Evolutionary conservation across 2,113 vertebrate genomes (phyloP).

Genomic region (Indri indri): DNA sequence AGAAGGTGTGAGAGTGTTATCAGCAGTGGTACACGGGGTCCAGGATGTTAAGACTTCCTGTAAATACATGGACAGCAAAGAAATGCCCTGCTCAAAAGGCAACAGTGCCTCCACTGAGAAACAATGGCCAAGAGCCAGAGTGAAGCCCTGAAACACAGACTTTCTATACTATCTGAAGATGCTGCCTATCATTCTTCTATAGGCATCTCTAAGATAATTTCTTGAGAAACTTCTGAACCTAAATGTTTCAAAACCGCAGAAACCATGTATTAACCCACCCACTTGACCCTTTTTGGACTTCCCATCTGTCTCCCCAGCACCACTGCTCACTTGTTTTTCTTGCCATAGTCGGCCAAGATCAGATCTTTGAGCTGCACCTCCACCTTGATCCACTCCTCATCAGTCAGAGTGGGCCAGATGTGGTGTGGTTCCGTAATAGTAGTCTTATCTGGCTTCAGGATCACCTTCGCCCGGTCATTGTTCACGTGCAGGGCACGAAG

Average conservation of each 20-base stretch:
- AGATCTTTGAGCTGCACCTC: constrained; percentile 99
- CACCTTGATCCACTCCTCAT: constrained; percentile 99
- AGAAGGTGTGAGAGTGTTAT: not conserved
- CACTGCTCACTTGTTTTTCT: constrained; percentile 97
- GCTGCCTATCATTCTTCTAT: not conserved
- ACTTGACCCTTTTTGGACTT: not conserved
- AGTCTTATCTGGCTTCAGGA: constrained; percentile 98
- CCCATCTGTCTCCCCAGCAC: not conserved
- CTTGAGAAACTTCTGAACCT: not conserved
- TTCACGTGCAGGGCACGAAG: constrained; percentile 97
- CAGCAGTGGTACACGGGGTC: not conserved
- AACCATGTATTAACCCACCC: not conserved
- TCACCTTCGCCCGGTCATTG: constrained; percentile 98
- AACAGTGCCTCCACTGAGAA: not conserved
- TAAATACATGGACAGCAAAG: not conserved
- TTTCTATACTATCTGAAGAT: not conserved
- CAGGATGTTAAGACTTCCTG: not conserved
- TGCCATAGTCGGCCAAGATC: constrained; percentile 98
- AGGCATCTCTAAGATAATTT: not conserved
- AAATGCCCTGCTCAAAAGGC: not conserved
- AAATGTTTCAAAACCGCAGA: not conserved
- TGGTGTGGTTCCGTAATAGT: constrained; percentile 98
- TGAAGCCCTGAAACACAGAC: not conserved
- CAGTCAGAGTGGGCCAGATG: constrained; percentile 99
- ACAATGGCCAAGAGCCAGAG: not conserved